A percentile compares a stretch with the other conserved stretches of the same genome.
These are phyloP conservation scores for Frankliniella intonsa DNA, from an alignment of 2,888 invertebrate genomes.

Conservation along the genomic window DNA sequence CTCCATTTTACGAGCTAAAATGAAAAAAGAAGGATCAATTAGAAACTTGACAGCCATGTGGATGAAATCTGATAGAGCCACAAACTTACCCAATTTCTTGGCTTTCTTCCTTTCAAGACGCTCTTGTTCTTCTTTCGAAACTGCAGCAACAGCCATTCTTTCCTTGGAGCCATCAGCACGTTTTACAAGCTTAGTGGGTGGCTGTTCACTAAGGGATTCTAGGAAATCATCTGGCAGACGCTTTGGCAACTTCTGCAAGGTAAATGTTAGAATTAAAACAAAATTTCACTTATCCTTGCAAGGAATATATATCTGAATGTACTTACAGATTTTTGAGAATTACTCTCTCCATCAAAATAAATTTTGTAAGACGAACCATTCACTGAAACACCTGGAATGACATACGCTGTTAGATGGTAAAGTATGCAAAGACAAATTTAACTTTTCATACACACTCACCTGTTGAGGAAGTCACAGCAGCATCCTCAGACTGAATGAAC, in stretches of 20 bases:
- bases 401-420: no score
- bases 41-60: not conserved
- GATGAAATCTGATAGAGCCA: not conserved
- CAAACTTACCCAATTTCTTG: not conserved
- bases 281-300: no score
- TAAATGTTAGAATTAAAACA: not conserved
- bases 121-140: not conserved
- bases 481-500: not conserved
- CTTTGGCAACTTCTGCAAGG: not conserved
- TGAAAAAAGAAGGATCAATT: not conserved
- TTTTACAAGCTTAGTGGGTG: not conserved
- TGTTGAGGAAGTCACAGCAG: not conserved
- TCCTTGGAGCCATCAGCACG: not conserved
- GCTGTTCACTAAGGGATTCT: conserved; percentile 8
- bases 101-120: not conserved
- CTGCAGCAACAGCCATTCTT: not conserved
- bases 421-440: no score
- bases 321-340: not conserved
- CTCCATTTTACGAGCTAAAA: not conserved
- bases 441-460: not conserved
- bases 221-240: not conserved
- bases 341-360: not conserved
- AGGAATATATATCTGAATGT: not conserved
- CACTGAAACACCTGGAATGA: not conserved
- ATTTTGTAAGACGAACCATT: not conserved